Conservation (phyloP, 2,797 vertebrate species). For the Eospalax fontanierii region DNA sequence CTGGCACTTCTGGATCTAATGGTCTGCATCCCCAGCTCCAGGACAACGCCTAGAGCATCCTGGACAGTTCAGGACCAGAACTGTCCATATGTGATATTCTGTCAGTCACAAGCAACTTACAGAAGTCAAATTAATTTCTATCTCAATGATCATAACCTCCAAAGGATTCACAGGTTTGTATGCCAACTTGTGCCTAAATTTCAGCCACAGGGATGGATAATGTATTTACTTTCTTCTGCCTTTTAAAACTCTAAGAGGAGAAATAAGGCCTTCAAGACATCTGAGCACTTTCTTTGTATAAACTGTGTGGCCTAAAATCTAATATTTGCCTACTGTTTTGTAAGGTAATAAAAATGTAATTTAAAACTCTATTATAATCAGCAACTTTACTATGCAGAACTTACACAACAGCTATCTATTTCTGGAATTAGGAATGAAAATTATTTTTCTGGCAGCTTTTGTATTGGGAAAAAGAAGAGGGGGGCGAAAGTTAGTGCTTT, state of each 20-base stretch:
- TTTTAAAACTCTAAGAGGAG: background rate
- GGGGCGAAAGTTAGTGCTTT: background rate
- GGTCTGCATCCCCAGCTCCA: background rate
- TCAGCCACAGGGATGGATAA: background rate
- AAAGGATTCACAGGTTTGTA: background rate
- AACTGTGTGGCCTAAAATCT: background rate
- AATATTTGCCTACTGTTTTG: slow-evolving; percentile 18
- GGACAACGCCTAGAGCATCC: background rate
- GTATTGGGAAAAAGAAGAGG: background rate
- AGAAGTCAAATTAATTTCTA: background rate
- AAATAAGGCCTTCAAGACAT: background rate
- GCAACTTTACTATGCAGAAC: background rate
- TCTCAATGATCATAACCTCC: background rate
- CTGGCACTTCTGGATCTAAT: background rate
- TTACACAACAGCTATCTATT: slow-evolving; percentile 12
- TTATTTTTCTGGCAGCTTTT: slow-evolving; percentile 1
- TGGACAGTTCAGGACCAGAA: background rate
- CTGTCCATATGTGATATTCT: background rate
- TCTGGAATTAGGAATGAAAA: background rate
- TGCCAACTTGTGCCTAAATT: background rate
- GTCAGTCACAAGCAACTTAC: background rate
- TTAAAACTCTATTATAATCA: slow-evolving; percentile 35
- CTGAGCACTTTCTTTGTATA: background rate
- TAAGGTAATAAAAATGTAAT: background rate
- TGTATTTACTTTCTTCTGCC: background rate